phyloP scores from a whole-genome alignment of 2,888 invertebrate species.

The Panzeria rudis region DNA sequence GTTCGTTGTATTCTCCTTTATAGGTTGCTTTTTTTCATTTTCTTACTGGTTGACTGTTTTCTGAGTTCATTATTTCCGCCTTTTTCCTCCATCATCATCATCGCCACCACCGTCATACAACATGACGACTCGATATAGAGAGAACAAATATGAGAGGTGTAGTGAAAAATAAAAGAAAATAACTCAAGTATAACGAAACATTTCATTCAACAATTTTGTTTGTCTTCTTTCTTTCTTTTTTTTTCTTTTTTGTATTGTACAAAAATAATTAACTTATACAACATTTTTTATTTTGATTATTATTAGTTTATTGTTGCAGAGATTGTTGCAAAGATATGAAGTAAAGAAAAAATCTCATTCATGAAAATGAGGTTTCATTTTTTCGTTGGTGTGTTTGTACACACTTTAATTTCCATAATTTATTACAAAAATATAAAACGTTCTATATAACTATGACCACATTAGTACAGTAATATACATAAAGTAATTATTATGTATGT shows the following conservation, averaged over 20 bases:
- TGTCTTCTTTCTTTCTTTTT: conserved; percentile 53
- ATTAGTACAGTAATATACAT: neutral
- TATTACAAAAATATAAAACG: conserved; percentile 3
- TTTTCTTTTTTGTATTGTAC: conserved; percentile 28
- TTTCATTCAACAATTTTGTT: conserved; percentile 69
- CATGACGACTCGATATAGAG: conserved; percentile 21
- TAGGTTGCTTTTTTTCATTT: conserved; percentile 49
- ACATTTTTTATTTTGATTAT: conserved; percentile 49
- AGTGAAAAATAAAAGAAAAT: conserved; percentile 45
- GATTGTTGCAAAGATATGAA: conserved; percentile 52
- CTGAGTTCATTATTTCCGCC: conserved; percentile 68
- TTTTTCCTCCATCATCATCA: conserved; percentile 52
- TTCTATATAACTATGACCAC: conserved; percentile 22
- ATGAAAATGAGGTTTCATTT: conserved; percentile 25
- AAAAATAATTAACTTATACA: conserved; percentile 68
- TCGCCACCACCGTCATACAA: conserved; percentile 36
- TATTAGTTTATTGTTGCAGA: conserved; percentile 47
- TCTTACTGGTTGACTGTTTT: conserved; percentile 64
- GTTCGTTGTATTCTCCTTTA: conserved; percentile 32
- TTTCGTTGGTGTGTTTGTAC: neutral
- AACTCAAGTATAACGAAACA: conserved; percentile 71
- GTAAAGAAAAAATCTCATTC: conserved; percentile 36
- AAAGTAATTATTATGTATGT: conserved; percentile 1
- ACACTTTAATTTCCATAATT: conserved; percentile 13
- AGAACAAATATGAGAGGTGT: conserved; percentile 47